A percentile compares a stretch with the other conserved stretches of the same genome.
Evolutionary conservation across 1,140 invertebrate genomes (phyloP).

Genomic region (Octopus sinensis): DNA sequence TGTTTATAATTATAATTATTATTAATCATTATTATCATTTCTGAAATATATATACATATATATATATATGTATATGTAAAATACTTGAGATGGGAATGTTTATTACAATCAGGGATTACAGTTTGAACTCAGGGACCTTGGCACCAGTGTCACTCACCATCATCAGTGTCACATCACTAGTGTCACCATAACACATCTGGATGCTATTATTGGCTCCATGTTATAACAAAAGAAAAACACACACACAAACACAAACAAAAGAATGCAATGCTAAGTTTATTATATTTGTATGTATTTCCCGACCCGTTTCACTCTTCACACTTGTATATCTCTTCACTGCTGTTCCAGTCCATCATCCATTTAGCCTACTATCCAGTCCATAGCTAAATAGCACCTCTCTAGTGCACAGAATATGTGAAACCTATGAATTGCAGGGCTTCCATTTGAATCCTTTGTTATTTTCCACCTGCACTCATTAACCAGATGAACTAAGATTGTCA

Average conservation of each 20-base stretch:
- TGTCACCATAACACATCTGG: background rate
- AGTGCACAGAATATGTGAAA: conserved; percentile 1
- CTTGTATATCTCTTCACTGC: background rate
- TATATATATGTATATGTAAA: background rate
- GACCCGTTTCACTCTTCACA: background rate
- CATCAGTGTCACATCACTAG: background rate
- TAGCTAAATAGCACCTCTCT: background rate
- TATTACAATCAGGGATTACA: conserved; percentile 1
- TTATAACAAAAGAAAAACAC: background rate
- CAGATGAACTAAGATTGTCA: background rate
- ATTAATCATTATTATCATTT: background rate
- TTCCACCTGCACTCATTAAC: background rate
- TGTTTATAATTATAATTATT: background rate
- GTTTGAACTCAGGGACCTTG: conserved; percentile 4
- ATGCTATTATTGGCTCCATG: conserved; percentile 7
- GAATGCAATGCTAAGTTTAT: background rate
- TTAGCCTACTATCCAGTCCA: background rate
- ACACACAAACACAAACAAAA: too few species aligned
- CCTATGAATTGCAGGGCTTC: background rate
- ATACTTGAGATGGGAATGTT: background rate
- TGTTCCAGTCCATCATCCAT: background rate
- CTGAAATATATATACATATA: background rate
- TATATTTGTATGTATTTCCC: background rate
- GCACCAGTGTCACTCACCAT: background rate
- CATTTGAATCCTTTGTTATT: background rate